Evolutionary conservation across 2,113 vertebrate genomes (phyloP), one percentile per base, ranked within the genome.

Genomic region (Pachyramphus minor): DNA sequence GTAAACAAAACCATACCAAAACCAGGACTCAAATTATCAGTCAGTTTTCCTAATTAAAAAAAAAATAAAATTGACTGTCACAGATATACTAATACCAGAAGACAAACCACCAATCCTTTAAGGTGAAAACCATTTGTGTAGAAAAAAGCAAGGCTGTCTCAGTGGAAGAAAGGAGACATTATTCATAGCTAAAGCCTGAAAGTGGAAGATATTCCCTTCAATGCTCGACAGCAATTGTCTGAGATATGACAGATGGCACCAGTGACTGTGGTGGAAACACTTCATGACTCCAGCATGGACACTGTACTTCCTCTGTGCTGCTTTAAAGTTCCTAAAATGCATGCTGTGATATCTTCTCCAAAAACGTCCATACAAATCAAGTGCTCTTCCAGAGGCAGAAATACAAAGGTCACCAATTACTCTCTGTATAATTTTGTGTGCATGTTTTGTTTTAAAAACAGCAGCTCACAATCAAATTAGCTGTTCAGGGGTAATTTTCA

Each of bases 341-440:
- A 31, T 10, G 30, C 30, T 35, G 33, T 21, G 11, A 3, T 28
- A 31, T n/a, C 55, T 33, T 60, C 42, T 76, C 14, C 0, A 5
- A 59, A 30, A 88, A 23, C 0, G 2, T 5, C 71, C 28, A 15
- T 5, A 5, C 30, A 35, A 55, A 35, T 22, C 4, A 1, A 66
- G 58, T 31, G 28, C 24, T 72, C 23, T 55, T 89, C 49, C 24
- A 68, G 58, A 76, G 23, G 12, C 25, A 73, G 42, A 37, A 86
- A 63, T 35, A 60, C 39, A 53, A 58, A 35, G 9, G 45, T 19
- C 45, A 56, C 23, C 13, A 39, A 20, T 22, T 52, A 64, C 13
- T 72, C 23, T 6, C 12, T 15, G 41, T 59, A 73, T 23, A 3
- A 20, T 49, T 77, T 45, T 35, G 25, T 47, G 39, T 39, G 50